Conservation (phyloP, 1,140 invertebrate species). For the Drosophila sulfurigaster region DNA sequence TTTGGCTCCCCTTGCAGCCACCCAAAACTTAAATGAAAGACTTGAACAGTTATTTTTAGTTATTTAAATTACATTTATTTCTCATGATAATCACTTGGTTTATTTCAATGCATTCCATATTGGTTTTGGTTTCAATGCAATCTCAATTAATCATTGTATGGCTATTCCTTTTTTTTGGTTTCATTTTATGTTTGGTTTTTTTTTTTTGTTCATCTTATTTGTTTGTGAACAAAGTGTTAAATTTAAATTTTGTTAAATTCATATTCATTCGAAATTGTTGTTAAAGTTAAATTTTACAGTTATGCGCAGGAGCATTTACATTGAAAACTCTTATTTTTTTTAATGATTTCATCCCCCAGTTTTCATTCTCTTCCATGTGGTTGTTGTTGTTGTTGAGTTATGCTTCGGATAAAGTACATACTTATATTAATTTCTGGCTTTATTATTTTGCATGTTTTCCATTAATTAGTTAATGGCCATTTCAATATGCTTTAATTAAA, state of each 20-base stretch:
- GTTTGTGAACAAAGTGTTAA: conserved; percentile 33
- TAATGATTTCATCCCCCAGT: conserved; percentile 45
- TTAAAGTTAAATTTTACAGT: conserved; percentile 72
- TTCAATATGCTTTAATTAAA: conserved; percentile 69
- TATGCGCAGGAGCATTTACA: conserved; percentile 69
- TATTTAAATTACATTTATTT: conserved; percentile 83
- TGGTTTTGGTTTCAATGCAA: conserved; percentile 44
- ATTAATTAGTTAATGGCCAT: conserved; percentile 66
- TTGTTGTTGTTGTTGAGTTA: conserved; percentile 21
- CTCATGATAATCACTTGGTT: conserved; percentile 79
- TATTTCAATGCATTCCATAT: conserved; percentile 65
- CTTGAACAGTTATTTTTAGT: conserved; percentile 27
- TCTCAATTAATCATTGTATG: conserved; percentile 41
- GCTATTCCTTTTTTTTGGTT: conserved; percentile 48
- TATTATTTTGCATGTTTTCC: conserved; percentile 52
- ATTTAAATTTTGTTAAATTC: conserved; percentile 64
- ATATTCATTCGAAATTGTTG: conserved; percentile 74
- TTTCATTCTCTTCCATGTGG: conserved; percentile 18
- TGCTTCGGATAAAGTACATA: conserved; percentile 54
- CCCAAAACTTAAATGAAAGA: conserved; percentile 6
- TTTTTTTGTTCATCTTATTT: conserved; percentile 25
- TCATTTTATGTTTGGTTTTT: conserved; percentile 1
- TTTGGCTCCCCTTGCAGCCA: not conserved
- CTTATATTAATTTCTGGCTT: conserved; percentile 50
- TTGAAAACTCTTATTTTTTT: conserved; percentile 68